Evolutionary conservation across 2,888 invertebrate species (phyloP).

Genomic region (Lasioglossum malachurum): DNA sequence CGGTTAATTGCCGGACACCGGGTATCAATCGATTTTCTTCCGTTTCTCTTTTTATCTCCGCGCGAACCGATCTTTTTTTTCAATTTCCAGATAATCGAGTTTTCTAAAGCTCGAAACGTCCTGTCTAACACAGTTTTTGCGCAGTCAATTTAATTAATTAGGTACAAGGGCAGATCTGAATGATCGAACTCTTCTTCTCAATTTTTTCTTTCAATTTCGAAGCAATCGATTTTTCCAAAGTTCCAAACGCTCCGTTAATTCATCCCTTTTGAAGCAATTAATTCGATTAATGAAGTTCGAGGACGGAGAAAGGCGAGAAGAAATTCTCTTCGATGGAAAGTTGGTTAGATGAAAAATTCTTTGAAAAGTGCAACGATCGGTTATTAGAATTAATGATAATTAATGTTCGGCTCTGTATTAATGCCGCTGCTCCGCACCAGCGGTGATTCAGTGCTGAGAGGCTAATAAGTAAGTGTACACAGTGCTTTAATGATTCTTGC

Average conservation of each 20-base stretch:
- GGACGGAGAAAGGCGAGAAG: neutral
- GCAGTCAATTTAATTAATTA: neutral
- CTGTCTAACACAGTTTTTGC: neutral
- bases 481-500: slow-evolving; percentile 15
- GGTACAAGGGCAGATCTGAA: neutral
- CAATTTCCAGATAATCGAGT: neutral
- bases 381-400: neutral
- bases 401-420: neutral
- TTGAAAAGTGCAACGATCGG: neutral
- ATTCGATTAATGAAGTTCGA: neutral
- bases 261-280: neutral
- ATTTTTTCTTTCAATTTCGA: neutral
- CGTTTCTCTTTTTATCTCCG: neutral
- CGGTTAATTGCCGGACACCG: slow-evolving; percentile 11
- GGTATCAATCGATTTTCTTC: slow-evolving; percentile 4
- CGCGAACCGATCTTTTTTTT: neutral
- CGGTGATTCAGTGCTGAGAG: neutral
- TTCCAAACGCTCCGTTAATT: neutral
- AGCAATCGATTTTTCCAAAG: neutral
- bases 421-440: neutral
- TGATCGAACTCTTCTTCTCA: neutral
- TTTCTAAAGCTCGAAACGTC: neutral
- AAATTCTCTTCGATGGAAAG: neutral
- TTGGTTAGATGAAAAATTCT: neutral
- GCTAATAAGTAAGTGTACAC: slow-evolving; percentile 21